Conservation (phyloP, 2,113 vertebrate genomes). For the Eretmochelys imbricata region DNA sequence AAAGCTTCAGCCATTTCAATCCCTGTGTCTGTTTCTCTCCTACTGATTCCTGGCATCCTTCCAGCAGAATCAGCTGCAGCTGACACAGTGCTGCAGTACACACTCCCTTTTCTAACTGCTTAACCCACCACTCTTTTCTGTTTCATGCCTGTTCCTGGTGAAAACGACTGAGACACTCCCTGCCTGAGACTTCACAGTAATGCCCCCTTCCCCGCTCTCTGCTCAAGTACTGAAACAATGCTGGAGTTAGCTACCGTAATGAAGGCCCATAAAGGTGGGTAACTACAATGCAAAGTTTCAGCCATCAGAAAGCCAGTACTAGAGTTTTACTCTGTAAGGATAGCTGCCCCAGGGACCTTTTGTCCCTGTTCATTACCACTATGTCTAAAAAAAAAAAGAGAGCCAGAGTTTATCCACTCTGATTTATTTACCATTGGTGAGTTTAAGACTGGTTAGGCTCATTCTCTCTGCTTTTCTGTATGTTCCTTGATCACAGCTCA, state of each 20-base stretch:
- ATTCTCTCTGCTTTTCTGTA: neutral
- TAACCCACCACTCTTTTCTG: neutral
- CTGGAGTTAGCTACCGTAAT: neutral
- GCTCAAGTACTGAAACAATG: neutral
- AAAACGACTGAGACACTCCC: neutral
- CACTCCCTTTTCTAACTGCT: neutral
- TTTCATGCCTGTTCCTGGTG: neutral
- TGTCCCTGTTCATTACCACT: neutral
- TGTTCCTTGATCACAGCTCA: neutral
- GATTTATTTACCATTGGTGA: fast-evolving
- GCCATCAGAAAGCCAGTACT: neutral
- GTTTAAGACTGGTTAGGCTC: neutral
- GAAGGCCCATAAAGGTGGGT: neutral
- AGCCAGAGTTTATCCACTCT: neutral
- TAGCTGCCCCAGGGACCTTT: neutral
- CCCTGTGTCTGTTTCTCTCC: conserved; percentile 48
- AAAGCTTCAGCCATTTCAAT: conserved; percentile 54
- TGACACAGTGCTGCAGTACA: neutral
- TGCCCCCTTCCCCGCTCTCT: neutral
- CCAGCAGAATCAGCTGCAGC: conserved; percentile 29
- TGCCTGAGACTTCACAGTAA: neutral
- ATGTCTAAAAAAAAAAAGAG: neutral
- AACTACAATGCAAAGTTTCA: neutral
- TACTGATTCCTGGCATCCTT: conserved; percentile 51
- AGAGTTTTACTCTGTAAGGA: neutral